phyloP scores from a whole-genome alignment of 1,140 invertebrate genomes.

The Metopolophium dirhodum region DNA sequence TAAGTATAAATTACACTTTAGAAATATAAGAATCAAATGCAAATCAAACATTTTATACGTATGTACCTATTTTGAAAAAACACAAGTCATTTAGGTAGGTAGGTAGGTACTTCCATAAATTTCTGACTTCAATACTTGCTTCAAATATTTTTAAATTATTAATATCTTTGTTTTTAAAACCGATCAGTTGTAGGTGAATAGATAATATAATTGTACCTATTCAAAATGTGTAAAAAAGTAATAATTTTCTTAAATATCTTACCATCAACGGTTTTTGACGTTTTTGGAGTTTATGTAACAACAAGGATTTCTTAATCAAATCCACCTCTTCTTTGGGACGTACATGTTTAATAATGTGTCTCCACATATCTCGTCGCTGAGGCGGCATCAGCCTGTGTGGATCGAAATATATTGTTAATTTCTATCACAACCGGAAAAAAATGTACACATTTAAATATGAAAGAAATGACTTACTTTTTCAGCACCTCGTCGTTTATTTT shows the following conservation, averaged over 20 bases:
- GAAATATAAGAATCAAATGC: neutral
- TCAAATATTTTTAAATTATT: neutral
- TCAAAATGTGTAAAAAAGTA: neutral
- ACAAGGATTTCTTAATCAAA: neutral
- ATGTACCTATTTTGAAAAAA: no score
- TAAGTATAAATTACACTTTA: neutral
- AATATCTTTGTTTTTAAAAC: neutral
- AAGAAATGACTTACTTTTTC: constrained; percentile 10
- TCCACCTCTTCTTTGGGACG: neutral
- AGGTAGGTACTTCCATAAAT: no score
- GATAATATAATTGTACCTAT: no score
- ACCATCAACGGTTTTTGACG: neutral
- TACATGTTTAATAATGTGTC: neutral
- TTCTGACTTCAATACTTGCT: no score
- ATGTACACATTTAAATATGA: neutral
- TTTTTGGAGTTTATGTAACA: constrained; percentile 1
- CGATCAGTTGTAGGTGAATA: no score
- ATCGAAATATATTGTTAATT: neutral
- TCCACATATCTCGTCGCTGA: constrained; percentile 18
- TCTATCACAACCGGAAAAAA: neutral
- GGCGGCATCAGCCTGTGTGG: neutral
- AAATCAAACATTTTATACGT: no score
- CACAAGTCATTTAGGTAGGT: no score
- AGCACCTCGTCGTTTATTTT: neutral
- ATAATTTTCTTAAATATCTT: neutral